phyloP scores from a whole-genome alignment of 2,113 vertebrate species.

The Dendropsophus ebraccatus region DNA sequence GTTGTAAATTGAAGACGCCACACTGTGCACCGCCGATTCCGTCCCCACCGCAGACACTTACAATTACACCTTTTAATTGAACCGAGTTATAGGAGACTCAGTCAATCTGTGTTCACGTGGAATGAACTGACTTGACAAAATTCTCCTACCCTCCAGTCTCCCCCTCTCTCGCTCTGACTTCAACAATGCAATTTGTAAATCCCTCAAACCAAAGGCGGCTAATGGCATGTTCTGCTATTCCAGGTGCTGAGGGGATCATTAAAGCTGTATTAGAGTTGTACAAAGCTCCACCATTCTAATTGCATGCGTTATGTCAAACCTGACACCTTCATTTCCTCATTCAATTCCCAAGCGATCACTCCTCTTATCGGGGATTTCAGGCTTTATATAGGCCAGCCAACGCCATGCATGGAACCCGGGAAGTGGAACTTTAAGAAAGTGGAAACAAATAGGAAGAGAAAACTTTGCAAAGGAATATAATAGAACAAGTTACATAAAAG shows the following conservation, averaged over 20 bases:
- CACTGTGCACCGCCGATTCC: slow-evolving; percentile 10
- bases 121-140: slow-evolving; percentile 1
- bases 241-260: slow-evolving; percentile 47
- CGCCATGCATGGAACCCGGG: not conserved
- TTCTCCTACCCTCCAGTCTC: not conserved
- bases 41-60: slow-evolving; percentile 16
- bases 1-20: slow-evolving; percentile 31
- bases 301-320: slow-evolving; percentile 39
- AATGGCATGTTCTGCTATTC: slow-evolving; percentile 37
- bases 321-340: slow-evolving; percentile 41
- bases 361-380: not conserved
- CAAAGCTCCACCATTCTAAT: slow-evolving; percentile 26
- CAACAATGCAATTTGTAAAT: slow-evolving; percentile 49
- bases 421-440: not conserved
- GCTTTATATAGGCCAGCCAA: slow-evolving; percentile 42
- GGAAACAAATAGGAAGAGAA: not conserved
- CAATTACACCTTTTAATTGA: slow-evolving; percentile 41
- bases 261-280: slow-evolving; percentile 42
- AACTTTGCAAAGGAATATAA: no score
- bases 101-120: slow-evolving; percentile 20
- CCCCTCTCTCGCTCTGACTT: not conserved
- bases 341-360: slow-evolving; percentile 23
- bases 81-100: slow-evolving; percentile 9
- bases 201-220: slow-evolving; percentile 28
- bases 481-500: no score